These are phyloP conservation scores for Sesamia nonagrioides DNA, from an alignment of 1,140 invertebrate genomes.

Conservation along the genomic window DNA sequence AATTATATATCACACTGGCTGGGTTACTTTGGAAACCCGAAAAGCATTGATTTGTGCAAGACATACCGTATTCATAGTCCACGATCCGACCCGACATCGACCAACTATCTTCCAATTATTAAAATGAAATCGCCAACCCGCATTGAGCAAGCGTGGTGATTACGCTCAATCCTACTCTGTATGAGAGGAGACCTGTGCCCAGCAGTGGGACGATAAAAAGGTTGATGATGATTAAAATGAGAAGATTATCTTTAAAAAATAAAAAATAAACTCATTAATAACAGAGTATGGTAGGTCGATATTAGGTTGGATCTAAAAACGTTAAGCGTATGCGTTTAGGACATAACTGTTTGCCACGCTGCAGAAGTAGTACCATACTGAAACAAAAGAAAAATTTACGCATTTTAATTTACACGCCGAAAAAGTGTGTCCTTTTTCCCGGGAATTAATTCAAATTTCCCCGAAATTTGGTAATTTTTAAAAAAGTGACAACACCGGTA, in stretches of 20 bases:
- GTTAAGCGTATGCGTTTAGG: conserved; percentile 25
- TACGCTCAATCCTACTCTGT: no score
- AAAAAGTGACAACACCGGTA: no score
- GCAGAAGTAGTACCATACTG: conserved; percentile 50
- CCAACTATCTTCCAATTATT: not conserved
- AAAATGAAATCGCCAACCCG: no score
- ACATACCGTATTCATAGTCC: not conserved
- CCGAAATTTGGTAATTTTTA: no score
- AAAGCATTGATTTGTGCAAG: not conserved
- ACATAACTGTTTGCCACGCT: conserved; percentile 62
- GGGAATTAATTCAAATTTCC: no score
- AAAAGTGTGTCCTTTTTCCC: no score
- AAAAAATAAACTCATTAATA: not conserved
- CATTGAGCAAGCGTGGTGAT: no score
- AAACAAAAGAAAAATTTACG: not conserved
- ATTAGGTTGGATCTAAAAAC: not conserved
- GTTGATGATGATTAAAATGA: no score
- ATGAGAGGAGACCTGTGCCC: no score
- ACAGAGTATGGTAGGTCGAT: not conserved
- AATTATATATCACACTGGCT: not conserved
- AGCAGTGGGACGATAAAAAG: no score
- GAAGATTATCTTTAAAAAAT: not conserved
- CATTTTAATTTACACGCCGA: no score
- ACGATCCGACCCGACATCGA: not conserved
- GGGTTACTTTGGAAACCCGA: not conserved